A percentile compares a stretch with the other conserved stretches of the same genome.
These are phyloP conservation scores for Tragulus kanchil DNA, from an alignment of 2,113 vertebrate species.

Conservation along the genomic window DNA sequence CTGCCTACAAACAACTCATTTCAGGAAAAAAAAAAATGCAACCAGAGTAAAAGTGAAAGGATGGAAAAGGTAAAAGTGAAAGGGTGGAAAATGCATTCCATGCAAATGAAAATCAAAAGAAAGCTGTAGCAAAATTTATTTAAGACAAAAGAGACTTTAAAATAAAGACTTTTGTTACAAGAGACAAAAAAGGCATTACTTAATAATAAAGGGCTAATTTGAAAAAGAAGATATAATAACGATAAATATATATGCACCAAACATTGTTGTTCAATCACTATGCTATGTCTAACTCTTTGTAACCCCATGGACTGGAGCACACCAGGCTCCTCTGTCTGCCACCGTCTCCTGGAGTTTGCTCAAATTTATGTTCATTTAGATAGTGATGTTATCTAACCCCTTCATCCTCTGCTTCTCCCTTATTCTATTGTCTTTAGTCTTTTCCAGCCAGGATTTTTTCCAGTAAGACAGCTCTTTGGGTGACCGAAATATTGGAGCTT, in stretches of 20 bases:
- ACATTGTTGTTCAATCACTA: background rate
- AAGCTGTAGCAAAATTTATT: background rate
- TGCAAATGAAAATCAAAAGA: background rate
- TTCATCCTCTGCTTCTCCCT: background rate
- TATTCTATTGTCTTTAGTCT: background rate
- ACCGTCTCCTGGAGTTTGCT: background rate
- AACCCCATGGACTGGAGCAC: background rate
- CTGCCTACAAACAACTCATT: background rate
- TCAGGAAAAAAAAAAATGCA: background rate
- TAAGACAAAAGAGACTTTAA: background rate
- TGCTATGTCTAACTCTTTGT: background rate
- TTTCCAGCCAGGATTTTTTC: background rate
- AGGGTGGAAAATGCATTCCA: background rate
- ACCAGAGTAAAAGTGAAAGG: background rate
- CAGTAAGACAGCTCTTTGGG: background rate
- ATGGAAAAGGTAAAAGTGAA: background rate
- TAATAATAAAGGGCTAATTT: background rate
- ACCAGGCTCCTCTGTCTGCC: background rate
- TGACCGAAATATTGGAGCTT: background rate
- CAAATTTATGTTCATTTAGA: background rate
- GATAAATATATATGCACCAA: background rate
- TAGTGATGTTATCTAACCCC: background rate
- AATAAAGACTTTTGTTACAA: background rate
- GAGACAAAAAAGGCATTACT: background rate
- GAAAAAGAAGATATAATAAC: background rate